Conservation (phyloP, 1,140 invertebrate species). For the Calliphora vicina region DNA sequence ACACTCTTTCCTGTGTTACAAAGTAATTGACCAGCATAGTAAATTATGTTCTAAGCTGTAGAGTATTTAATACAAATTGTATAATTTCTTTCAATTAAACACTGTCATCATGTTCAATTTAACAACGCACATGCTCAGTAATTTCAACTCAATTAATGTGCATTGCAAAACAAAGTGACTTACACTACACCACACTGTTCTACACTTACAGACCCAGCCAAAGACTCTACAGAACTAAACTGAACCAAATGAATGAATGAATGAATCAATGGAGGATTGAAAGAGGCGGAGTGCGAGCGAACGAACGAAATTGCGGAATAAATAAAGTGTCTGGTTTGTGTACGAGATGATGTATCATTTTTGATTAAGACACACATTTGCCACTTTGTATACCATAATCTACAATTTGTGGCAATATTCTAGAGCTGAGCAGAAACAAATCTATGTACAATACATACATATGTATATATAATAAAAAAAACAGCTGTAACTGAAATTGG, state of each 20-base stretch:
- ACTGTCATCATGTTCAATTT: constrained; percentile 32
- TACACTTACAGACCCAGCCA: not conserved
- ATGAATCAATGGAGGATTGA: not conserved
- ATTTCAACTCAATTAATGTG: constrained; percentile 28
- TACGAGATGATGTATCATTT: constrained; percentile 5
- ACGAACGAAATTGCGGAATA: not conserved
- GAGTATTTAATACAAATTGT: constrained; percentile 10
- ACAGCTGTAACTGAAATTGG: constrained; percentile 17
- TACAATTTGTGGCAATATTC: constrained; percentile 5
- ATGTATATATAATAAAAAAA: not conserved
- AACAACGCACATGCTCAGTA: constrained; percentile 30
- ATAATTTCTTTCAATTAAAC: constrained; percentile 27
- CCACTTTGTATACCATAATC: constrained; percentile 17
- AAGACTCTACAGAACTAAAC: not conserved
- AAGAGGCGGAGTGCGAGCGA: not conserved
- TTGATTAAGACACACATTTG: constrained; percentile 23
- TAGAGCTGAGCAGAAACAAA: not conserved
- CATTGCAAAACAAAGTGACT: constrained; percentile 30
- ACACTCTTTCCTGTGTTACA: not conserved
- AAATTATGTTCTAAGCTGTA: not conserved
- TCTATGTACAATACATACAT: no score
- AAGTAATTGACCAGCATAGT: not conserved
- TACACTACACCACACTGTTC: not conserved
- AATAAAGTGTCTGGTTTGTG: constrained; percentile 5
- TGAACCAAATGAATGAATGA: constrained; percentile 9